Evolutionary conservation across 2,888 invertebrate genomes (phyloP).

Genomic region (Tenthredo notha): DNA sequence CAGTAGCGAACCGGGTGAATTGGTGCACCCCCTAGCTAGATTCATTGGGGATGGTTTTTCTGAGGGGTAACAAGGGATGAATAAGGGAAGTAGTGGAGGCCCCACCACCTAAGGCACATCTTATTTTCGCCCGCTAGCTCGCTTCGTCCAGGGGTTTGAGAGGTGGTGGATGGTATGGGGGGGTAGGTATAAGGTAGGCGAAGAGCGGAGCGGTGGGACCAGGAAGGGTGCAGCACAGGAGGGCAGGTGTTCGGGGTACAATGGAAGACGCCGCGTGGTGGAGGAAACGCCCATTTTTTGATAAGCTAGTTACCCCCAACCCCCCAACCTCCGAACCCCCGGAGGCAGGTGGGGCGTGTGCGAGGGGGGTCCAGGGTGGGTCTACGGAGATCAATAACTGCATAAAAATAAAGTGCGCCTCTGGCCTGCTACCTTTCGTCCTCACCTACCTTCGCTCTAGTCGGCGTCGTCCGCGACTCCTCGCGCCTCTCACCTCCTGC

Average conservation of each 20-base stretch:
- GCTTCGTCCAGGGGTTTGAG: slow-evolving; percentile 43
- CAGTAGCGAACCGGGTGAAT: not conserved
- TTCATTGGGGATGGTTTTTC: not conserved
- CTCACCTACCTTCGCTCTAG: slow-evolving; percentile 64
- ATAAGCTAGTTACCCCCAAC: slow-evolving; percentile 77
- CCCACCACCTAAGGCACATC: slow-evolving; percentile 29
- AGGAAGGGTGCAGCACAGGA: slow-evolving; percentile 64
- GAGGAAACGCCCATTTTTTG: slow-evolving; percentile 79
- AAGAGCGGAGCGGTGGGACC: slow-evolving; percentile 57
- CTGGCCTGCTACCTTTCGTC: slow-evolving; percentile 78
- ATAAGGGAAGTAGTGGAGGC: slow-evolving; percentile 7
- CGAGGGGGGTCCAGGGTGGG: slow-evolving; percentile 44
- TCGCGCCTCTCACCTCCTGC: slow-evolving; percentile 54
- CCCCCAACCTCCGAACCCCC: slow-evolving; percentile 66
- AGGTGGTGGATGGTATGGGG: slow-evolving; percentile 52
- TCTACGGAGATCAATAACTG: slow-evolving; percentile 78
- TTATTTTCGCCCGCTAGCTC: slow-evolving; percentile 42
- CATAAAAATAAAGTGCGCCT: slow-evolving; percentile 78
- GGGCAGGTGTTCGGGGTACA: slow-evolving; percentile 72
- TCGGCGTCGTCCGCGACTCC: slow-evolving; percentile 43
- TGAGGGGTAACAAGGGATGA: not conserved
- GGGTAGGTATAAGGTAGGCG: slow-evolving; percentile 56
- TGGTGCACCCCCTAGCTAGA: not conserved
- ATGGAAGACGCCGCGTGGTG: slow-evolving; percentile 71
- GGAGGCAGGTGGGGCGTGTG: slow-evolving; percentile 52